A percentile compares a stretch with the other conserved stretches of the same genome.
Conservation (phyloP, 2,888 invertebrate species). For the Meiosimyza platycephala region DNA sequence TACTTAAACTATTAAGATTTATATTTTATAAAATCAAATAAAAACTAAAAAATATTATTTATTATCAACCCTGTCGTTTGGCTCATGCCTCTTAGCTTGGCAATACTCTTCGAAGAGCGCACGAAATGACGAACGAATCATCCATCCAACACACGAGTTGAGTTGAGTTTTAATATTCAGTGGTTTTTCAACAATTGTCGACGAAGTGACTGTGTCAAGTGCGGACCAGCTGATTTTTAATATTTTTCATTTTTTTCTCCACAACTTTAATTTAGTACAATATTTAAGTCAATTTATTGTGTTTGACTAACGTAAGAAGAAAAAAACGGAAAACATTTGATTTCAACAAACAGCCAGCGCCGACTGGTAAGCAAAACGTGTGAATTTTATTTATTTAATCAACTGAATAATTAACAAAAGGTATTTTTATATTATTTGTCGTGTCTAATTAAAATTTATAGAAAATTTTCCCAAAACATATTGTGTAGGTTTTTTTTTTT, state of each 20-base stretch:
- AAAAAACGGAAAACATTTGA: neutral
- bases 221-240: constrained; percentile 23
- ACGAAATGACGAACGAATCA: neutral
- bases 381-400: neutral
- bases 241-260: neutral
- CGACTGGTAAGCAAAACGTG: constrained; percentile 12
- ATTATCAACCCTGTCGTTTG: too few species aligned
- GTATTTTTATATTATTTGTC: neutral
- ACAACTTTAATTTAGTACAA: neutral
- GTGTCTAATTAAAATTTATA: too few species aligned
- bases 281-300: neutral
- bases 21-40: too few species aligned
- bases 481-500: too few species aligned
- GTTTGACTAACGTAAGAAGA: neutral
- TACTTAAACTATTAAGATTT: too few species aligned
- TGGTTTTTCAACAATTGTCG: constrained; percentile 25
- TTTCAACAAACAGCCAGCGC: neutral
- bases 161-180: constrained; percentile 15
- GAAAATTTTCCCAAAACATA: too few species aligned
- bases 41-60: too few species aligned
- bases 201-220: neutral
- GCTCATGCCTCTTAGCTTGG: neutral
- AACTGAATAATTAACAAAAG: constrained; percentile 5
- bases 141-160: neutral
- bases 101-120: neutral